Base-by-base conservation (phyloP, 1,140 invertebrate genomes). In the Andricus grossulariae region DNA sequence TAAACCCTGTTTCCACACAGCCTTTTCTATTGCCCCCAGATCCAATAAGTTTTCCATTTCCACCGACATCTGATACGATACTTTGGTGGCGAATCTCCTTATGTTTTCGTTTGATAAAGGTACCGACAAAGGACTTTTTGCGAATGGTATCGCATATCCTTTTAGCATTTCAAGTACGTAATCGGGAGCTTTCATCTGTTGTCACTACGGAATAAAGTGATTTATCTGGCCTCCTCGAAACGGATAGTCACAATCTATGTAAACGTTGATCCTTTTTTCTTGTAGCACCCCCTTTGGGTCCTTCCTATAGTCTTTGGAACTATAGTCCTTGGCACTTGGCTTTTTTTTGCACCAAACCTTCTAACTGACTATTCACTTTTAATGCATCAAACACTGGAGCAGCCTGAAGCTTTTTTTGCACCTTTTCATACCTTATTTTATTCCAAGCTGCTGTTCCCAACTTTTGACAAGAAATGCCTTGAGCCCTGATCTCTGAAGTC, bases 391-490 rank as follows among this genome's bases (percentile, higher is more conserved):
- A 83, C 1, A 79, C 83, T 49, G 81, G 83, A 32, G 76, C 77
- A 1, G 85, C 83, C n/a, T 85, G 80, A 6, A 85, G 77, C 25
- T 75, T 82, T 55, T 85, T 83, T 19, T 85, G 79, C 6, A 80
- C 79, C 3, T 86, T 81, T 15, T 57, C 78, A 55, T 85, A 84
- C 15, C 79, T 45, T 13, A 86, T 81, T 45, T 82, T 86, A 55
- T 84, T 82, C 80, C 80, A 86, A 16, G 45, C 49, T 7, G 50
- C n/a, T 2, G 71, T 78, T 54, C 77, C 77, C 18, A 32, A 5
- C 25, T 32, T 32, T 32, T 32, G 25, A 5, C 25, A 32, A 32
- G 25, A 32, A 32, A 32, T 32, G 5, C 25, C 5, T 32, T 32
- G 25, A 32, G 25, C 25, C 25, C 25, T 32, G 25, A 32, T 32